Evolutionary conservation across 2,113 vertebrate genomes (phyloP), one percentile per base, ranked within the genome.

Genomic region (Indicator indicator): DNA sequence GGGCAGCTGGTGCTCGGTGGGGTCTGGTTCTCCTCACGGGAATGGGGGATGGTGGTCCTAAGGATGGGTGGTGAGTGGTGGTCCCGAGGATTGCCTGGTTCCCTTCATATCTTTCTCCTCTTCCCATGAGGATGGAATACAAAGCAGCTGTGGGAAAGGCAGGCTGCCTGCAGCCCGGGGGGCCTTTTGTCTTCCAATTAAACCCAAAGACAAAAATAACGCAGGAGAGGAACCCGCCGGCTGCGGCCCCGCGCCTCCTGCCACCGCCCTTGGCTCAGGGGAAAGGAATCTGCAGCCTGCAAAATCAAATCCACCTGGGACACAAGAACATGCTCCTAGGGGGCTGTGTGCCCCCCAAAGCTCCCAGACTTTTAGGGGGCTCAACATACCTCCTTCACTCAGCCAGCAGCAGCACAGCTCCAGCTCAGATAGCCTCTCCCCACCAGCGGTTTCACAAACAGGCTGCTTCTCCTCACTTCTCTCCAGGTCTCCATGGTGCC

Each of bases 141-240:
- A 91, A 91, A 87, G 63, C 15, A 2, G 8, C 27, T 6, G 33
- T 3, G 56, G 85, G 65, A 48, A n/a, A 84, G 78, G 79, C 88
- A 26, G 68, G 88, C 77, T 79, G 59, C 30, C 80, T 16, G 38
- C n/a, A 71, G 88, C 94, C 71, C 16, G 32, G 3, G 3, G 13
- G 13, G 86, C 90, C 92, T 80, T 95, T 96, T 95, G 96, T 96
- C 88, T 95, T 11, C 10, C 90, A 60, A 84, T 95, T 88, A 86
- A 88, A 94, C 92, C 59, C 38, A 58, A 96, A 86, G 83, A 62
- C 26, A 28, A 21, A 48, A 70, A 70, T 33, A 70, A 70, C 12
- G 44, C 6, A 12, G 3, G 11, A 48, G 86, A 74, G 80, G 88
- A 81, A 40, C 46, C 17, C 68, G 18, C 70, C 91, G 21, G 83